Evolutionary conservation across 2,113 vertebrate species (phyloP), one percentile per base, ranked within the genome.

Genomic region (Hipposideros armiger): DNA sequence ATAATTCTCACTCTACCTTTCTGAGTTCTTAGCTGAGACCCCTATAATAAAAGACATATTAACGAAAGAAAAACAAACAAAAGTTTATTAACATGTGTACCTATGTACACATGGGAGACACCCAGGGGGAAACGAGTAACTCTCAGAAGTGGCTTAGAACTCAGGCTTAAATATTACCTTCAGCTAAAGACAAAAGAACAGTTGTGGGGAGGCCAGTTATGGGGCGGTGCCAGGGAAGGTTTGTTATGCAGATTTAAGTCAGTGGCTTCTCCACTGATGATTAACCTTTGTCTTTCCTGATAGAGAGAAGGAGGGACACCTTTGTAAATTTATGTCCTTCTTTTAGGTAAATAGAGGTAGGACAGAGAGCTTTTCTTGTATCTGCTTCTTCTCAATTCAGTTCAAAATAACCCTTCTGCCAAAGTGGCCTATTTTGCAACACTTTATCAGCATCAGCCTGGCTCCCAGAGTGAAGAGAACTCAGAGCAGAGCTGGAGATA

Each of bases 81-180:
- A 67, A 70, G 73, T 52, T 80, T 83, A 67, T 50, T 30, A 89
- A 83, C 30, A 70, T 62, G 30, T 45, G 11, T n/a, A 56, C 36
- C 10, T 83, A 62, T 26, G 52, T 52, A 42, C 58, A 69, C 11
- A 52, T 78, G 54, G 66, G 64, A 69, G 52, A 62, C 42, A 78
- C 28, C 32, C 72, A 78, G 69, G 72, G n/a, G 56, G 62, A 85
- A 72, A 78, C 20, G 1, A 92, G 36, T 84, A 54, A 72, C 54
- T 80, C 84, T 62, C 66, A 62, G 42, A 50, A 72, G 36, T 19
- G 36, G 45, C 4, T 81, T 80, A 64, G 19, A 32, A 72, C 19
- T 80, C 74, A 80, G 74, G 45, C 56, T 94, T 87, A 93, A 77
- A 67, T 42, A 72, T 30, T 14, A 62, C 72, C 92, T 87, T 93